These are phyloP conservation scores for Andrena praecox DNA, from an alignment of 2,888 invertebrate species.

Conservation along the genomic window DNA sequence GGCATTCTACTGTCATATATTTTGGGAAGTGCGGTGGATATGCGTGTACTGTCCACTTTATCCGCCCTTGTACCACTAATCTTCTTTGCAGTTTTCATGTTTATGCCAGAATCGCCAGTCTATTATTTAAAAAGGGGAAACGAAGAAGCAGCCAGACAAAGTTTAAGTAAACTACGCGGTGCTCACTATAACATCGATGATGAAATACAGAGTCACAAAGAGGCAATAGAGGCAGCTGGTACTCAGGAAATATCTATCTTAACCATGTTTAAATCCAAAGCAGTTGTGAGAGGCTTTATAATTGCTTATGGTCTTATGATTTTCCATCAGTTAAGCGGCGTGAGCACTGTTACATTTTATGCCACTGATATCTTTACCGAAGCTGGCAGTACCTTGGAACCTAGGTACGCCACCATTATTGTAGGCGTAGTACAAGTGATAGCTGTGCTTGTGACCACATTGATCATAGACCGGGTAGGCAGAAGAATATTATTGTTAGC, in stretches of 20 bases:
- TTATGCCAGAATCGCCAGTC: conserved; percentile 95
- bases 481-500: too few relatives aligned
- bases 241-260: conserved; percentile 87
- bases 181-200: conserved; percentile 88
- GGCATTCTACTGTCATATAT: conserved; percentile 93
- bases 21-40: conserved; percentile 88
- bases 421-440: too few relatives aligned
- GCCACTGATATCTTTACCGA: conserved; percentile 90
- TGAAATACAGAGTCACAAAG: conserved; percentile 88
- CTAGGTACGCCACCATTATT: too few relatives aligned
- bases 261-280: conserved; percentile 87
- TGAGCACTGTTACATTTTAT: conserved; percentile 94
- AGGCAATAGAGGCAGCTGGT: conserved; percentile 86
- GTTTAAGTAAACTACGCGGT: conserved; percentile 92
- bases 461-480: too few relatives aligned
- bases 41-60: conserved; percentile 88
- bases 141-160: conserved; percentile 88
- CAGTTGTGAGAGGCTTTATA: conserved; percentile 89
- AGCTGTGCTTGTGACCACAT: too few relatives aligned
- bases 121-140: conserved; percentile 89
- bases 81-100: conserved; percentile 90
- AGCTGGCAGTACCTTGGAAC: conserved; percentile 85
- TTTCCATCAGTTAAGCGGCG: conserved; percentile 94
- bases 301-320: conserved; percentile 94
- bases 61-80: conserved; percentile 89